Evolutionary conservation across 2,113 vertebrate species (phyloP).

Genomic region (Tragelaphus buxtoni): DNA sequence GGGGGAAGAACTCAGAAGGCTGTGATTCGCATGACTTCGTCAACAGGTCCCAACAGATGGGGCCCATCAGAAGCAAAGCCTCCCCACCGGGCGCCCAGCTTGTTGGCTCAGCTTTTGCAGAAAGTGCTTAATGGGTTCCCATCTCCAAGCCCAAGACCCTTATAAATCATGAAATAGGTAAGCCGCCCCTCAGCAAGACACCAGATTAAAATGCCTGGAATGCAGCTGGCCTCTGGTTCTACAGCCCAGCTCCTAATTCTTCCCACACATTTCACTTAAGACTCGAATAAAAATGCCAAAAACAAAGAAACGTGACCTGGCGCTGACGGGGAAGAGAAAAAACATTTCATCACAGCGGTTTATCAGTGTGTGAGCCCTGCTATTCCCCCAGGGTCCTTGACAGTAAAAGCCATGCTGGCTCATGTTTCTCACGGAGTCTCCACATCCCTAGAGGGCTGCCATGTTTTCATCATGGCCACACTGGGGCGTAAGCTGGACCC

Average conservation of each 20-base stretch:
- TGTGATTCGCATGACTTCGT: neutral
- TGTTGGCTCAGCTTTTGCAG: neutral
- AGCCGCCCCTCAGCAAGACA: neutral
- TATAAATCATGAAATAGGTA: neutral
- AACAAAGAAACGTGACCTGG: neutral
- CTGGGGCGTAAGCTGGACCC: neutral
- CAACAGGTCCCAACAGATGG: neutral
- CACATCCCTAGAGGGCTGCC: neutral
- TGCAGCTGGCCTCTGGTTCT: neutral
- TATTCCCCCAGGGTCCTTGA: neutral
- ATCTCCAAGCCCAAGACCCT: neutral
- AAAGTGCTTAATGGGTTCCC: neutral
- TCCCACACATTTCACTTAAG: neutral
- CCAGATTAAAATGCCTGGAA: neutral
- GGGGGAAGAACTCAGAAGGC: accelerated
- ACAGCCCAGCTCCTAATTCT: neutral
- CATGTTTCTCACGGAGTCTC: neutral
- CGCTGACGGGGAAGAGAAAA: neutral
- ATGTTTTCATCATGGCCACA: neutral
- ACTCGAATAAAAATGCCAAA: neutral
- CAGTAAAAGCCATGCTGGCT: no score
- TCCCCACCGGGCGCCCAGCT: neutral
- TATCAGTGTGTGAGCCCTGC: neutral
- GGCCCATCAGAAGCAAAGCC: neutral
- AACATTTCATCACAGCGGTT: no score